Evolutionary conservation across 1,140 invertebrate genomes (phyloP).

Genomic region (Drosophila arawakana): DNA sequence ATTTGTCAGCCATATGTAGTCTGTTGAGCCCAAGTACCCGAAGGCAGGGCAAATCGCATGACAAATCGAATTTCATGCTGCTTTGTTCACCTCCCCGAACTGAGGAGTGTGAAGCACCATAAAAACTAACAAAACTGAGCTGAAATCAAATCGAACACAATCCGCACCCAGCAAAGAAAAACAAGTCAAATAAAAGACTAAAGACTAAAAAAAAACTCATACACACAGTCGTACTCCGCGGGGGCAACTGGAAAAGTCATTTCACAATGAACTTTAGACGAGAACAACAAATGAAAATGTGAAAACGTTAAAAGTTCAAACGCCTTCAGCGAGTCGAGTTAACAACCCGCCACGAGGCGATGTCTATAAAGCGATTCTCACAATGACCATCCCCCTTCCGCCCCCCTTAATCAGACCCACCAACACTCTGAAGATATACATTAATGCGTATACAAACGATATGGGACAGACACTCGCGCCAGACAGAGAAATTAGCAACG

Average conservation of each 20-base stretch:
- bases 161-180: slow-evolving; percentile 20
- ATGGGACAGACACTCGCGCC: slow-evolving; percentile 28
- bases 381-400: slow-evolving; percentile 6
- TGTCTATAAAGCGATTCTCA: slow-evolving; percentile 31
- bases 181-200: slow-evolving; percentile 26
- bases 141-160: slow-evolving; percentile 38
- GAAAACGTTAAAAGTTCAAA: slow-evolving; percentile 75
- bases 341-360: slow-evolving; percentile 45
- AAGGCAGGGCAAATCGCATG: slow-evolving; percentile 25
- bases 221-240: neutral
- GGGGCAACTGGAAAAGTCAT: slow-evolving; percentile 40
- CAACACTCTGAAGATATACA: slow-evolving; percentile 1
- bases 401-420: neutral
- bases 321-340: slow-evolving; percentile 52
- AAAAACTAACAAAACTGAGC: slow-evolving; percentile 35
- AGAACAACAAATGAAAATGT: slow-evolving; percentile 57
- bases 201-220: neutral
- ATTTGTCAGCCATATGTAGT: neutral
- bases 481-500: slow-evolving; percentile 62
- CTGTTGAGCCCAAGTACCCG: neutral
- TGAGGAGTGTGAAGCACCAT: neutral
- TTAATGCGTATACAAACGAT: slow-evolving; percentile 17
- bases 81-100: slow-evolving; percentile 46
- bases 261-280: slow-evolving; percentile 64
- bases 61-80: slow-evolving; percentile 53